Percentiles rank a stretch among this genome's conserved stretches.
These are phyloP conservation scores for Bimastos eiseni DNA, from an alignment of 2,888 invertebrate species.

Conservation along the genomic window DNA sequence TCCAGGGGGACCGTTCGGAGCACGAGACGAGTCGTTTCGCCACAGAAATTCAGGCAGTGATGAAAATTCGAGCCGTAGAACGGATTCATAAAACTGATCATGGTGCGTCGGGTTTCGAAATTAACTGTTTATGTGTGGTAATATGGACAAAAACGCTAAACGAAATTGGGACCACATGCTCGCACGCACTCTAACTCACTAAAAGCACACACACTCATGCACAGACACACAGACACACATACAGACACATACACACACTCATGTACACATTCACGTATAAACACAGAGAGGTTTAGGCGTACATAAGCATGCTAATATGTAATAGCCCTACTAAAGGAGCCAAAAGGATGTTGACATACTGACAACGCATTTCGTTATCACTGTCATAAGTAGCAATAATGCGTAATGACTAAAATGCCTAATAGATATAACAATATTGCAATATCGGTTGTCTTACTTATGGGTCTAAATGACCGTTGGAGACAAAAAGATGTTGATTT, in stretches of 20 bases:
- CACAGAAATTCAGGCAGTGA: neutral
- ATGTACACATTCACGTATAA: too few relatives aligned
- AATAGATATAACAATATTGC: neutral
- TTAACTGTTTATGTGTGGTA: constrained; percentile 6
- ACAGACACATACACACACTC: too few relatives aligned
- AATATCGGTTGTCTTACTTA: neutral
- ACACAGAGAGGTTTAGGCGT: too few relatives aligned
- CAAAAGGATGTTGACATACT: neutral
- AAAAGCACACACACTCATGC: too few relatives aligned
- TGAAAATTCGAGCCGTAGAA: neutral
- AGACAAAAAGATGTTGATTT: too few relatives aligned
- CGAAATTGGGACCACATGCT: neutral
- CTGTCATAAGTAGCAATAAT: neutral
- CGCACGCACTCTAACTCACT: neutral
- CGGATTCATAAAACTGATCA: constrained; percentile 1
- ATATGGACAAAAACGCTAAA: neutral
- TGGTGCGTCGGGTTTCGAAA: neutral
- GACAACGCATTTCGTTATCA: neutral
- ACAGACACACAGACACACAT: too few relatives aligned
- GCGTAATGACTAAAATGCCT: neutral
- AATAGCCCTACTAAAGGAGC: neutral
- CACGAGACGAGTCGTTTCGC: neutral
- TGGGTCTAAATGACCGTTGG: too few relatives aligned
- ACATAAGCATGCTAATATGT: neutral
- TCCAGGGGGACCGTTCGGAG: neutral